Base-by-base conservation (phyloP, 1,140 invertebrate genomes). In the Probaryconus sp. region DNA sequence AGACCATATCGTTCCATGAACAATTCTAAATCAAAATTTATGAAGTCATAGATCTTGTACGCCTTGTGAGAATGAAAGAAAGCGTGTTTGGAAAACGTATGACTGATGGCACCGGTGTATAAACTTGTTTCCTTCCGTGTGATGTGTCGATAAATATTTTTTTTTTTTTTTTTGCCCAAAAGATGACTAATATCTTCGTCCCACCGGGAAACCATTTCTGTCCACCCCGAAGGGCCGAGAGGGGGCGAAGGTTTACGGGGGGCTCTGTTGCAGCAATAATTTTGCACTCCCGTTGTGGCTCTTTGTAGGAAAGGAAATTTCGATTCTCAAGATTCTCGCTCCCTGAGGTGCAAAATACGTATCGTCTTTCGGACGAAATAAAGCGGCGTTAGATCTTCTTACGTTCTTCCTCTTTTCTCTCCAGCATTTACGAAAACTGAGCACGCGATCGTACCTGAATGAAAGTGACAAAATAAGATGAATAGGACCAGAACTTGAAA, bases 321-420 rank as follows among this genome's bases (percentile, higher is more conserved):
- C 53, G 43, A 31, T 58, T 58, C n/a, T 55, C 40, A 31, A 10
- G 63, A 45, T n/a, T n/a, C n/a, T n/a, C 70, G 63, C 72, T 61
- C 68, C 61, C 55, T 14, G 56, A 72, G 64, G 75, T 73, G 69
- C 60, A 71, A 68, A 77, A 48, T 60, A 61, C 51, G 56, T 51
- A 65, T 72, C 58, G 35, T 28, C 21, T n/a, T n/a, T 24, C 13
- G 53, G 14, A 64, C 47, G 35, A 50, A 68, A 58, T 58, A 55
- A 58, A 37, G 20, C 38, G 43, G 18, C n/a, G 4, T 20, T 37
- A 5, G 40, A n/a, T n/a, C 37, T 50, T 16, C 10, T 13, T 43
- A 18, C n/a, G n/a, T n/a, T 38, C 43, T 31, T 61, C 55, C 11
- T 28, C 48, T 51, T 67, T 26, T 47, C 55, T 28, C 35, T 33